These are phyloP conservation scores for Neodiprion pinetum DNA, from an alignment of 1,140 invertebrate species.

Conservation along the genomic window DNA sequence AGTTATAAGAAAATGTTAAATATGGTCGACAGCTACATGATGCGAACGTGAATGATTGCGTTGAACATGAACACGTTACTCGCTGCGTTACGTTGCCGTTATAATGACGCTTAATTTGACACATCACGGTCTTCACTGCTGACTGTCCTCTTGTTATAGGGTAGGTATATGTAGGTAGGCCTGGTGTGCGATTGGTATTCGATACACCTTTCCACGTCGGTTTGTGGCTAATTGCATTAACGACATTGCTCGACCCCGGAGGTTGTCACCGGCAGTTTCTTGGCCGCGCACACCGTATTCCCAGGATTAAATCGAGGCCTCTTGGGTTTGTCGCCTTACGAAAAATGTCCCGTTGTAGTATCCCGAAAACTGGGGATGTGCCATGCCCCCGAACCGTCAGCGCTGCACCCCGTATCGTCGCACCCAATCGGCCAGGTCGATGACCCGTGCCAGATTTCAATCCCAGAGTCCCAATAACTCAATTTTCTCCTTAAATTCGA, in stretches of 20 bases:
- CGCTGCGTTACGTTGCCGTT: too few species aligned
- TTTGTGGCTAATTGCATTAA: background rate
- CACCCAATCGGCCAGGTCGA: background rate
- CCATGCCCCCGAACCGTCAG: too few species aligned
- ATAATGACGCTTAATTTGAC: background rate
- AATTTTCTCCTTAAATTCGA: background rate
- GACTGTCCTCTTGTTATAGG: background rate
- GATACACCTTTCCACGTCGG: conserved; percentile 1
- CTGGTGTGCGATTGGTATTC: background rate
- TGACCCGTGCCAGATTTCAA: background rate
- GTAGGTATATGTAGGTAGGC: background rate
- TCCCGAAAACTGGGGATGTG: too few species aligned
- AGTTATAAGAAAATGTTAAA: too few species aligned
- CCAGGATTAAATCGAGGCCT: too few species aligned
- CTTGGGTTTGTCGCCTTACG: too few species aligned
- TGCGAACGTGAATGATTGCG: too few species aligned
- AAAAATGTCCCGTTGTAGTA: too few species aligned
- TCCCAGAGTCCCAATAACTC: background rate
- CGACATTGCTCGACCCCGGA: background rate
- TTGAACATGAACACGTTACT: too few species aligned
- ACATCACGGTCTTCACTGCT: conserved; percentile 5
- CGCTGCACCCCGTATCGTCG: background rate
- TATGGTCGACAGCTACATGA: too few species aligned
- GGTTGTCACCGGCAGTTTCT: too few species aligned
- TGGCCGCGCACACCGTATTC: too few species aligned